These are phyloP conservation scores for Aelia acuminata DNA, from an alignment of 2,888 invertebrate genomes.

Conservation along the genomic window DNA sequence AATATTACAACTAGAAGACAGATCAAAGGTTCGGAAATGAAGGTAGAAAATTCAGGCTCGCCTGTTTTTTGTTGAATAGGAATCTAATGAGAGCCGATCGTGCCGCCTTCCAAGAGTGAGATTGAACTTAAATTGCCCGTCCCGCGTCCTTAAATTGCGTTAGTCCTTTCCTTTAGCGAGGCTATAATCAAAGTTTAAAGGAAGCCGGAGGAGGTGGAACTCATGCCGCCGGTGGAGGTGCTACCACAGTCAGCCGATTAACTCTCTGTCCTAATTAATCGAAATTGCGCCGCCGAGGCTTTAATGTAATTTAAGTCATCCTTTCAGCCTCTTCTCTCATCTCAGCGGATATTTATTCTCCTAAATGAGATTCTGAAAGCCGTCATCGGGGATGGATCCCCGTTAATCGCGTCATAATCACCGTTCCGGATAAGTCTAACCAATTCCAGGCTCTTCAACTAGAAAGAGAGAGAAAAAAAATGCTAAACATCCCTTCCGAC, in stretches of 20 bases:
- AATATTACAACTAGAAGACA: background rate
- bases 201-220: constrained; percentile 6
- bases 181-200: constrained; percentile 46
- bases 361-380: constrained; percentile 33
- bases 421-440: background rate
- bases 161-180: constrained; percentile 41
- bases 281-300: constrained; percentile 16
- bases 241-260: constrained; percentile 48
- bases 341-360: constrained; percentile 32
- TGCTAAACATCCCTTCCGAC: background rate
- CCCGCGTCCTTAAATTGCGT: constrained; percentile 46
- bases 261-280: constrained; percentile 45
- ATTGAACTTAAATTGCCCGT: constrained; percentile 44
- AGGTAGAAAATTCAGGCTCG: background rate
- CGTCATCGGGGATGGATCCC: constrained; percentile 3
- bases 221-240: constrained; percentile 11
- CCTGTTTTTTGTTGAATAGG: constrained; percentile 1
- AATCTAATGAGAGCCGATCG: constrained; percentile 40
- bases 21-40: constrained; percentile 12
- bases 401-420: background rate
- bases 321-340: constrained; percentile 18
- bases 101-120: constrained; percentile 20
- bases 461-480: background rate
- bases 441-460: background rate
- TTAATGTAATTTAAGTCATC: constrained; percentile 39